Evolutionary conservation across 2,113 vertebrate genomes (phyloP).

Genomic region (Smithornis capensis): DNA sequence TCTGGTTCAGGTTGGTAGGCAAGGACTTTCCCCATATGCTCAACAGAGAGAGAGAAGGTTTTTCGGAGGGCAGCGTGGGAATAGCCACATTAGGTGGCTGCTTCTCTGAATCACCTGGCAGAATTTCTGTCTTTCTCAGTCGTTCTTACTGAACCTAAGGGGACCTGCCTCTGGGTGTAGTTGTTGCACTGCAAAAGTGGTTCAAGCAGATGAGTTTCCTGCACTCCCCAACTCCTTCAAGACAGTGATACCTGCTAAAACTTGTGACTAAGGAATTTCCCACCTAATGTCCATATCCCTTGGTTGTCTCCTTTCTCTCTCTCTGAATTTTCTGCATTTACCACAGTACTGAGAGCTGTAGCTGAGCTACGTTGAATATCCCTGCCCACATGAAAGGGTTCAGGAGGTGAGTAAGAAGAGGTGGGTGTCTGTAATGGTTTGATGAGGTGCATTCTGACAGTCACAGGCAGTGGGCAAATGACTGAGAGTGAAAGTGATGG

Average conservation of each 20-base stretch:
- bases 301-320: neutral
- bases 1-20: neutral
- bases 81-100: neutral
- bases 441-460: neutral
- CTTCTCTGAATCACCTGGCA: neutral
- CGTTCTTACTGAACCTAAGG: neutral
- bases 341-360: neutral
- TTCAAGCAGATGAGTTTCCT: neutral
- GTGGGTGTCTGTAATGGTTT: neutral
- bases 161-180: constrained; percentile 16
- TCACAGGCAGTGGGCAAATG: neutral
- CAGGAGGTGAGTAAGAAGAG: neutral
- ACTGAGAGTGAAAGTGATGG: neutral
- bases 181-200: constrained; percentile 5
- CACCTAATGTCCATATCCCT: neutral
- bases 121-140: neutral
- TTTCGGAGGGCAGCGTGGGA: neutral
- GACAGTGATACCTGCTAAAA: neutral
- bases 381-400: neutral
- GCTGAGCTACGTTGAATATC: neutral
- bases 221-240: accelerated
- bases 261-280: neutral
- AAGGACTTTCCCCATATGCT: neutral
- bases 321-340: neutral
- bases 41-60: neutral